Base-by-base conservation (phyloP, 2,797 vertebrate genomes). In the Cuculus canorus region DNA sequence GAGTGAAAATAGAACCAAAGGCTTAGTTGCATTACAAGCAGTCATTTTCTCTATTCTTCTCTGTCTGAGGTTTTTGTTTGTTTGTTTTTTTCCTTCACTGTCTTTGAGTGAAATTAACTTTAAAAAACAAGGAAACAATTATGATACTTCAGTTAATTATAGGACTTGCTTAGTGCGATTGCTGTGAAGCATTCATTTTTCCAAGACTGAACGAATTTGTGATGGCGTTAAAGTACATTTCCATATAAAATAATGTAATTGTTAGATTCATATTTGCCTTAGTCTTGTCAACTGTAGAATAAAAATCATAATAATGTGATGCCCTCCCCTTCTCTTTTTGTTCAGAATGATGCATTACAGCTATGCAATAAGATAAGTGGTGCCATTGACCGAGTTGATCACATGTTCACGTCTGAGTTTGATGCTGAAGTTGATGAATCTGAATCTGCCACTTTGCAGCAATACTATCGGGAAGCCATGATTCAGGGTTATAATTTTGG, bases 401-500 rank as follows among this genome's bases (percentile, higher is more conserved):
- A 98, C 98, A 99, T 99, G 98, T 99, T 99, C 98, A 99, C 98
- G 11, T 98, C 98, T 2, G 99, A 99, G 92, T 99, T 99, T 54
- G 99, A 99, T 78, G 98, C 98, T 7, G 99, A 99, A 95, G 98
- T 99, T 68, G 99, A 99, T 59, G 99, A 99, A 79, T 98, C 98
- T 0, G 99, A 99, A 95, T 98, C 98, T 21, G 98, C 98, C 88
- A 99, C 99, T 6, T 96, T 99, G 95, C 99, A 99, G 91, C 99
- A 99, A 88, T 99, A 99, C 97, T 99, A 99, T 97, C 98, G 99
- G 82, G 99, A 99, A 95, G 99, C 99, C 28, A 99, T 99, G 99
- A 99, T 99, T 97, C 99, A 99, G 95, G 99, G 98, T 52, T 99
- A 99, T 98, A 99, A 99, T 96, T 99, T 99, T 95, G 99, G 99